Evolutionary conservation across 2,113 vertebrate genomes (phyloP), one percentile per base, ranked within the genome.

Genomic region (Clarias batrachus): DNA sequence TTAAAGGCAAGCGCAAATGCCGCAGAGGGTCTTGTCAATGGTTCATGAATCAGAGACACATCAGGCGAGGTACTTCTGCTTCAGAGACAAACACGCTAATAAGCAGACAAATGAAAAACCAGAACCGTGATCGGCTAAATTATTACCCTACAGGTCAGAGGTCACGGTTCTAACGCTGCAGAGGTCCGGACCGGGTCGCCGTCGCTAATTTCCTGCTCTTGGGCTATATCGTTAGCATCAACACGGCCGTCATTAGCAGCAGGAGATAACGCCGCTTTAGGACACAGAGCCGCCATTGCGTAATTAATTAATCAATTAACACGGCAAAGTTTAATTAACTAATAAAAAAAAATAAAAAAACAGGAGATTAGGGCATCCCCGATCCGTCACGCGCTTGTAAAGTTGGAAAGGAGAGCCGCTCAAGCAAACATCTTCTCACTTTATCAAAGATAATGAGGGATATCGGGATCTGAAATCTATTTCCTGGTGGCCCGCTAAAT

Each of bases 291-390:
- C 74, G 76, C 33, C 57, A 88, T 74, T 74, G 84, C 82, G 85
- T 88, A 90, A 90, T 88, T 85, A 88, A 81, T 80, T 88, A 85
- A 90, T 90, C 87, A 88, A 88, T 80, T 82, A 88, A 90, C 63
- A 33, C 19, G 79, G 85, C 52, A 2, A 21, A 16, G 54, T 74
- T 85, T 68, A 62, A 80, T 80, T 80, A 80, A 80, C 78, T 80
- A 80, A 48, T 6, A 1, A 7, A 7, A 8, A 48, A 48, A 7
- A 48, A 33, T 2, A 48, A 48, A 7, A 48, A 48, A 80, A 37
- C 78, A 37, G 78, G 30, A 16, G 57, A 80, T 21, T 1, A 60
- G 81, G 68, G 81, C 77, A 84, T 85, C 73, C 56, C 74, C 65
- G 30, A 9, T 79, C 54, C 54, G n/a, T 33, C n/a, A 62, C 57